Evolutionary conservation across 1,140 invertebrate genomes (phyloP).

Genomic region (Saccostrea cuccullata): DNA sequence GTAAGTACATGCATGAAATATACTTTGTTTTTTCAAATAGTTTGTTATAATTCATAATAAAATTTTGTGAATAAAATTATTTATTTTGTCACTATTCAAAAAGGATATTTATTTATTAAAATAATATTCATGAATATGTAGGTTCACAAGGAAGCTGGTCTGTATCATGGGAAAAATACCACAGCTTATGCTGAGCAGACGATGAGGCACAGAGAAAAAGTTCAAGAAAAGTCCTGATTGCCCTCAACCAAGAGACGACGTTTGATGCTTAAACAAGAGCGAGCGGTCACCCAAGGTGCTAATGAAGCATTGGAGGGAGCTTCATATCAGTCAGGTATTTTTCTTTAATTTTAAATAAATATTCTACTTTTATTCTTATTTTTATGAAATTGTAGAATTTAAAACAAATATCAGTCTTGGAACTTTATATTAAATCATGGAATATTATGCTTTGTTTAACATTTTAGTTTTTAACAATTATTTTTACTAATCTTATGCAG

Average conservation of each 20-base stretch:
- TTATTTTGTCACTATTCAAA: no score
- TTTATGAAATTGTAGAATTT: no score
- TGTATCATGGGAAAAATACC: neutral
- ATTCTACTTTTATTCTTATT: no score
- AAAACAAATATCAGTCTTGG: no score
- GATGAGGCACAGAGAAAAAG: neutral
- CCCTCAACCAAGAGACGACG: constrained; percentile 44
- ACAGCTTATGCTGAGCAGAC: neutral
- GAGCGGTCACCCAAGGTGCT: constrained; percentile 42
- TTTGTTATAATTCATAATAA: neutral
- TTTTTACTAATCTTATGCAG: neutral
- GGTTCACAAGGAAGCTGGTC: neutral
- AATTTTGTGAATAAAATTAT: neutral
- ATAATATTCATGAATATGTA: neutral
- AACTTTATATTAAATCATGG: no score
- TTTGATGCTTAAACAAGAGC: constrained; percentile 50
- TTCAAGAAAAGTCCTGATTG: neutral
- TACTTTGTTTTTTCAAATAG: neutral
- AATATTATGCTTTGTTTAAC: no score
- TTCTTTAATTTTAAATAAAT: no score
- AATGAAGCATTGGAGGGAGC: constrained; percentile 48
- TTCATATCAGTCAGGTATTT: constrained; percentile 50
- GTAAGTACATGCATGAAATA: neutral
- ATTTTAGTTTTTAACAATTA: neutral
- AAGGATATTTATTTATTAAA: neutral